phyloP scores from a whole-genome alignment of 35 echinoderm and acorn worm species.

The Acanthaster planci region DNA sequence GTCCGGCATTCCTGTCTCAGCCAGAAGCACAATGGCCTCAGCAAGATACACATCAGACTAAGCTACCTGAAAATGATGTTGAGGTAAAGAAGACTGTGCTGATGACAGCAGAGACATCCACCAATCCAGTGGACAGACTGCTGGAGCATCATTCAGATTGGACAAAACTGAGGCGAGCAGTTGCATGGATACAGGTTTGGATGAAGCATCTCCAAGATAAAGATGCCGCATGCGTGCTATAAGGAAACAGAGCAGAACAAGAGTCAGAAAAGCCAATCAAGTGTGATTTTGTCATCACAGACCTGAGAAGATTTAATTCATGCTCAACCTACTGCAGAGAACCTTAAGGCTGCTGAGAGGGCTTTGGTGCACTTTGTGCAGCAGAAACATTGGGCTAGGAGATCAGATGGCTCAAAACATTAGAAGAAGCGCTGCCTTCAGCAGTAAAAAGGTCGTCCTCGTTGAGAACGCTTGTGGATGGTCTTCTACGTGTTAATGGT shows the following conservation, averaged over 20 bases:
- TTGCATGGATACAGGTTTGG: slow-evolving; percentile 23
- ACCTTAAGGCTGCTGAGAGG: too few relatives aligned
- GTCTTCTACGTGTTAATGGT: slow-evolving; percentile 39
- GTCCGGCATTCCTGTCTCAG: slow-evolving; percentile 28
- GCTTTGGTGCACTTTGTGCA: not conserved
- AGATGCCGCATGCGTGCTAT: not conserved
- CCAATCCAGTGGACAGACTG: not conserved
- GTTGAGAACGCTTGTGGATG: slow-evolving; percentile 34
- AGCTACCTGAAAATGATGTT: not conserved
- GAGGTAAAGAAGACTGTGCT: not conserved
- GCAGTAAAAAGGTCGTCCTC: not conserved
- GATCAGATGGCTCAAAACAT: not conserved
- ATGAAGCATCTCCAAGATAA: not conserved
- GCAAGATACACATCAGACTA: not conserved
- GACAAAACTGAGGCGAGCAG: slow-evolving; percentile 20
- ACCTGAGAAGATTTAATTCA: not conserved
- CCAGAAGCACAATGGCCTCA: slow-evolving; percentile 30
- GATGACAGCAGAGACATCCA: not conserved
- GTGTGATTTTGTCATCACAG: too few relatives aligned
- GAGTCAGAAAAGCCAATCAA: not conserved
- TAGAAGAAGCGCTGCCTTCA: not conserved
- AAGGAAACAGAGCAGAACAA: not conserved
- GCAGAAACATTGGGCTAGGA: slow-evolving; percentile 5
- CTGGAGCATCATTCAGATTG: slow-evolving; percentile 33
- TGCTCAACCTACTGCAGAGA: not conserved